Evolutionary conservation across 1,140 invertebrate genomes (phyloP).

Genomic region (Dinoponera quadriceps): DNA sequence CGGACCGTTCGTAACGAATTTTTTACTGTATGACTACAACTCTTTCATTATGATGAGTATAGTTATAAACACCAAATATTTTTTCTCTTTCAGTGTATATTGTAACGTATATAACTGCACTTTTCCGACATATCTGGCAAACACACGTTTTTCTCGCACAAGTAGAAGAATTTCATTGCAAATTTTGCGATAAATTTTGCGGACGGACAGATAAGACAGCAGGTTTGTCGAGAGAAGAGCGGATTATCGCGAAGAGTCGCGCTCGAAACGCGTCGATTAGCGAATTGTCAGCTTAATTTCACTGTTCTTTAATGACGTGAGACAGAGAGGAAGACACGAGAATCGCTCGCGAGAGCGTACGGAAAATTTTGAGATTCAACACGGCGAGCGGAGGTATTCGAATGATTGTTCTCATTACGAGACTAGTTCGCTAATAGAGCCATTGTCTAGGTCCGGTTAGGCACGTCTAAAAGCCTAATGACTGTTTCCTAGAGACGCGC

Average conservation of each 20-base stretch:
- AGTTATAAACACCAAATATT: no score
- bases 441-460: slow-evolving; percentile 79
- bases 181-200: no score
- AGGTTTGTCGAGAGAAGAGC: background rate
- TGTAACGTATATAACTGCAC: no score
- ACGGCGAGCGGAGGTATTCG: slow-evolving; percentile 14
- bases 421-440: slow-evolving; percentile 69
- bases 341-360: background rate
- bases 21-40: no score
- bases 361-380: slow-evolving; percentile 45
- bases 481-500: slow-evolving; percentile 79
- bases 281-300: background rate
- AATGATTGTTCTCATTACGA: slow-evolving; percentile 59
- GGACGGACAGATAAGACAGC: background rate
- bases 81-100: no score
- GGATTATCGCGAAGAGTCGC: background rate
- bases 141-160: no score
- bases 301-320: background rate
- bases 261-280: background rate
- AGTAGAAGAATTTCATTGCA: no score
- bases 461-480: slow-evolving; percentile 77
- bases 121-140: no score
- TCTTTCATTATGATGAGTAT: no score
- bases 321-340: slow-evolving; percentile 1
- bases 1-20: no score